phyloP scores from a whole-genome alignment of 2,113 vertebrate genomes.

The Sardina pilchardus region DNA sequence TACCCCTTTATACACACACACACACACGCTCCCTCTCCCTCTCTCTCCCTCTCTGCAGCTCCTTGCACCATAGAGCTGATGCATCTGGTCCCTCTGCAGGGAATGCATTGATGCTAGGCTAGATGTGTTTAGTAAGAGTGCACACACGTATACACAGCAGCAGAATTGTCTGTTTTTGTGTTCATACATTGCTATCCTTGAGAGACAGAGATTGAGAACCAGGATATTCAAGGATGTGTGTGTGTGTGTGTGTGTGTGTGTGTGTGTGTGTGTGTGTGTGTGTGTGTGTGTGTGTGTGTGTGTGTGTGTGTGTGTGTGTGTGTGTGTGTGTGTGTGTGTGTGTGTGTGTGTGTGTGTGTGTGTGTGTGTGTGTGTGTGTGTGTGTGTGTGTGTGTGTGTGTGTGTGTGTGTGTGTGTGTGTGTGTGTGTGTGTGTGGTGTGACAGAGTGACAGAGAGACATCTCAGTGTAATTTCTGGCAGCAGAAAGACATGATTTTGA shows the following conservation, averaged over 20 bases:
- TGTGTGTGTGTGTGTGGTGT: not conserved
- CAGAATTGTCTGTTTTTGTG: not conserved
- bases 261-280: constrained; percentile 23
- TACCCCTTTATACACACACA: constrained; percentile 46
- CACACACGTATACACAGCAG: not conserved
- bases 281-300: no score
- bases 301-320: no score
- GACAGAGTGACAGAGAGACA: no score
- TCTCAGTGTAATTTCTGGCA: not conserved
- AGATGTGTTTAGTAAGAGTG: not conserved
- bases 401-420: constrained; percentile 15
- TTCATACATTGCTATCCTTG: not conserved
- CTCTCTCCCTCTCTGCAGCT: not conserved
- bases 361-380: no score
- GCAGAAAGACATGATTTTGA: not conserved
- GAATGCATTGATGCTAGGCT: constrained; percentile 20
- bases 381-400: no score
- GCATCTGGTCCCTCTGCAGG: constrained; percentile 19
- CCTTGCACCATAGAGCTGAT: constrained; percentile 26
- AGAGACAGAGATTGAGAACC: no score
- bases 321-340: no score
- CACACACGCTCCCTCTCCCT: constrained; percentile 33
- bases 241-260: constrained; percentile 56
- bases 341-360: no score
- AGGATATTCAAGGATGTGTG: constrained; percentile 26